Percentiles rank a stretch among this genome's conserved stretches.
These are phyloP conservation scores for Amphiura filiformis DNA, from an alignment of 35 echinoderm and acorn worm genomes.

Conservation along the genomic window DNA sequence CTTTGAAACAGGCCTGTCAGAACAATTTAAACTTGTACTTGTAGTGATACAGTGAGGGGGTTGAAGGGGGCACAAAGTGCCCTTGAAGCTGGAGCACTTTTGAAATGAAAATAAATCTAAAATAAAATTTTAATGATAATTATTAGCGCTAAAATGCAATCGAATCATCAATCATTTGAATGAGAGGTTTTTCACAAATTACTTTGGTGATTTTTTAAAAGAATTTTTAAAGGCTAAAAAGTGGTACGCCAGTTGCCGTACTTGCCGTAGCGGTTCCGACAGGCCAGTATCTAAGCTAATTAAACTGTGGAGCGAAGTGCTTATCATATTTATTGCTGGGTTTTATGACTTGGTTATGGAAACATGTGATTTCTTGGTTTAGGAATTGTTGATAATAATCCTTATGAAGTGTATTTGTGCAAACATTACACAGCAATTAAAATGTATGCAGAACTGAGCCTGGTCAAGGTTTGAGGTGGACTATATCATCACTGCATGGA, in stretches of 20 bases:
- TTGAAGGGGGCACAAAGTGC: no score
- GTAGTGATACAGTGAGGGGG: no score
- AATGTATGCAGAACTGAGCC: background rate
- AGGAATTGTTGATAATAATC: background rate
- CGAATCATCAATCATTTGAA: no score
- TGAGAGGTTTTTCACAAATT: background rate
- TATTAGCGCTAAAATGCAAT: no score
- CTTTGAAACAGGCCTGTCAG: no score
- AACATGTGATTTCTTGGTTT: background rate
- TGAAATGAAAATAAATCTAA: no score
- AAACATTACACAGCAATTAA: background rate
- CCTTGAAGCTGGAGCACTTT: no score
- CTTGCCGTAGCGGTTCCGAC: background rate
- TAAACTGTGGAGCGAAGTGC: no score
- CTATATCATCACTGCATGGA: background rate
- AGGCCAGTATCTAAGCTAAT: background rate
- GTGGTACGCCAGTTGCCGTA: background rate
- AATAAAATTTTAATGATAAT: no score
- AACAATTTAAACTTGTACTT: no score
- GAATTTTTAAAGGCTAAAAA: background rate
- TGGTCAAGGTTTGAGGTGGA: background rate
- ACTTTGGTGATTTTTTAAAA: background rate
- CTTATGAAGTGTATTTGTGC: background rate
- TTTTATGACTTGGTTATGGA: background rate
- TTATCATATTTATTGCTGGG: background rate